Base-by-base conservation (phyloP, 2,797 vertebrate genomes). In the Poeciliopsis gracilis region DNA sequence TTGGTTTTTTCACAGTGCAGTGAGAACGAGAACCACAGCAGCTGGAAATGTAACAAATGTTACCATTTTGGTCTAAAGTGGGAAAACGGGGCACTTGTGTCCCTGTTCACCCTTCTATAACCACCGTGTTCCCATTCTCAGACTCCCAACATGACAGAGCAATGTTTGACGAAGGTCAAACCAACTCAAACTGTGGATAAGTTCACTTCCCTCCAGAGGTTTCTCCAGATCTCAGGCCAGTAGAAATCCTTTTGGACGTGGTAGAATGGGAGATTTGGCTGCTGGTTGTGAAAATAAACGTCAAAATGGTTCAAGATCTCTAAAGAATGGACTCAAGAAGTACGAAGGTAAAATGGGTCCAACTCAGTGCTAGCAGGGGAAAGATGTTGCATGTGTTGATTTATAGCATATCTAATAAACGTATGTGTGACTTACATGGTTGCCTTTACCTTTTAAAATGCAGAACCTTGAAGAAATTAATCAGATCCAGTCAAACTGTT, bases 401-500 rank as follows among this genome's bases (percentile, higher is more conserved):
- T 28, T 30, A 59, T 59, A 43, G 5, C 11, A 43, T 43, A 12
- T 43, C 2, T 43, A 43, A 69, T 43, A 1, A n/a, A 12, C 23
- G 11, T 69, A 69, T 25, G 25, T 46, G 25, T 41, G 10, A 33
- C 1, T 4, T 59, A 23, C n/a, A 73, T 57, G 13, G 57, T 33
- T 20, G n/a, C 4, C 13, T 72, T 49, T 3, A 55, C 28, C 10
- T 76, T 30, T 30, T 9, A 59, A 57, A 7, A 53, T 23, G 43
- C 25, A 77, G 36, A 15, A 15, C 30, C 23, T 30, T 45, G 6
- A 7, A 8, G 28, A 67, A 43, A 73, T 70, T 10, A 72, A 72
- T 46, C 49, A 0, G 10, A 12, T 80, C 77, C 33, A 0, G 33
- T n/a, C 23, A 53, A 75, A 72, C 23, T 73, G 75, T 77, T 81